Percentiles rank a stretch among this genome's conserved stretches.
Conservation (phyloP, 2,888 invertebrate species). For the Hirtodrosophila duncani region DNA sequence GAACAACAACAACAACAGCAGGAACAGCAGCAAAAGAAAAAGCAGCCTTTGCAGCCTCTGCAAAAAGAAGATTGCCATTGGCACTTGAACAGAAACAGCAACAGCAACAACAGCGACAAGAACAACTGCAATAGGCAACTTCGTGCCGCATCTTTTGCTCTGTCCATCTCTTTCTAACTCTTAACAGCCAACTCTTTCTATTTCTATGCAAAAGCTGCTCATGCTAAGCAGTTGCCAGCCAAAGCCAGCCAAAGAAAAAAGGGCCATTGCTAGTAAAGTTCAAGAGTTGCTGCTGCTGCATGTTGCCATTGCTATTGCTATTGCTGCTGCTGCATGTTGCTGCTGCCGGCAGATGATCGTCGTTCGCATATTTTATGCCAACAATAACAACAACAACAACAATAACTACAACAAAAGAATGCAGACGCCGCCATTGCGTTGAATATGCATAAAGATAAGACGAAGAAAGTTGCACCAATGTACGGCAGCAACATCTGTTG, state of each 20-base stretch:
- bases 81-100: constrained; percentile 61
- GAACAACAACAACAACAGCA: constrained; percentile 16
- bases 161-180: constrained; percentile 25
- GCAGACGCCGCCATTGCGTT: constrained; percentile 68
- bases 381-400: constrained; percentile 24
- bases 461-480: constrained; percentile 55
- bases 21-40: constrained; percentile 12
- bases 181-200: constrained; percentile 2
- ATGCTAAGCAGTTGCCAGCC: constrained; percentile 61
- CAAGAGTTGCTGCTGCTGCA: constrained; percentile 56
- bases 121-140: constrained; percentile 30
- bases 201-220: constrained; percentile 37
- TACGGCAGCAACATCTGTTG: constrained; percentile 9
- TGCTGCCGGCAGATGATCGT: constrained; percentile 53
- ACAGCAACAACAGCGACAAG: constrained; percentile 30
- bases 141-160: constrained; percentile 51
- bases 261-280: constrained; percentile 68
- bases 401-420: constrained; percentile 39
- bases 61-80: constrained; percentile 64
- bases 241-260: constrained; percentile 43
- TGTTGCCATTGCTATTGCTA: constrained; percentile 23
- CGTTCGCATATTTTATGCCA: constrained; percentile 63
- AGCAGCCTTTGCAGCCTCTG: constrained; percentile 8
- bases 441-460: constrained; percentile 70
- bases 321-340: constrained; percentile 28